Evolutionary conservation across 2,113 vertebrate genomes (phyloP).

Genomic region (Origma solitaria): DNA sequence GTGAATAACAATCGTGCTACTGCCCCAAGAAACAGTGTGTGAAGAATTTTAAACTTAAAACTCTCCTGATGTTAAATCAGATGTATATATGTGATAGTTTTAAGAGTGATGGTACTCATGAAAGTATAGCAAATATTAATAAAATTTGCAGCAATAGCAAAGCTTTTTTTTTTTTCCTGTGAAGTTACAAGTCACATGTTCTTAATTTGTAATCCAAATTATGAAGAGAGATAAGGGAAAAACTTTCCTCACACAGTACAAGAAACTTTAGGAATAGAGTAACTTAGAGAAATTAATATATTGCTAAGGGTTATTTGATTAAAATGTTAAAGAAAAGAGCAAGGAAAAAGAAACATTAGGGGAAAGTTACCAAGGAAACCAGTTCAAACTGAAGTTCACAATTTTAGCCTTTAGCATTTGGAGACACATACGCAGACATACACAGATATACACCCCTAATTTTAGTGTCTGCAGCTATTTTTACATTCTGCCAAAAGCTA

Average conservation of each 20-base stretch:
- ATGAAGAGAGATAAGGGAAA: background rate
- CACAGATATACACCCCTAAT: background rate
- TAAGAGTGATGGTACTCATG: background rate
- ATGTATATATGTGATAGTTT: background rate
- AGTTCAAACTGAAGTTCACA: background rate
- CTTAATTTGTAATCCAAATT: background rate
- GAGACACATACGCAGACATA: background rate
- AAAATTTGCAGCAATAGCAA: background rate
- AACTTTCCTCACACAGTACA: background rate
- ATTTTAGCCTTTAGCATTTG: background rate
- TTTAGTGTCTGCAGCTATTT: background rate
- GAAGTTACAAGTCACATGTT: background rate
- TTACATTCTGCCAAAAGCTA: background rate
- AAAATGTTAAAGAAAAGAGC: background rate
- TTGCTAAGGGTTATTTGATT: background rate
- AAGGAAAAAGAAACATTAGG: background rate
- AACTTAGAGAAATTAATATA: background rate
- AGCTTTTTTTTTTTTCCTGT: background rate
- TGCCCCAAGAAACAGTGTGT: background rate
- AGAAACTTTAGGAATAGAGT: background rate
- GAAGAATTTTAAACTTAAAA: background rate
- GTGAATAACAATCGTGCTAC: background rate
- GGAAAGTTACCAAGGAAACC: background rate
- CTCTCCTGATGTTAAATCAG: rapidly evolving
- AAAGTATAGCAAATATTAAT: background rate